These are phyloP conservation scores for Clamator glandarius DNA, from an alignment of 2,797 vertebrate species.

Conservation along the genomic window DNA sequence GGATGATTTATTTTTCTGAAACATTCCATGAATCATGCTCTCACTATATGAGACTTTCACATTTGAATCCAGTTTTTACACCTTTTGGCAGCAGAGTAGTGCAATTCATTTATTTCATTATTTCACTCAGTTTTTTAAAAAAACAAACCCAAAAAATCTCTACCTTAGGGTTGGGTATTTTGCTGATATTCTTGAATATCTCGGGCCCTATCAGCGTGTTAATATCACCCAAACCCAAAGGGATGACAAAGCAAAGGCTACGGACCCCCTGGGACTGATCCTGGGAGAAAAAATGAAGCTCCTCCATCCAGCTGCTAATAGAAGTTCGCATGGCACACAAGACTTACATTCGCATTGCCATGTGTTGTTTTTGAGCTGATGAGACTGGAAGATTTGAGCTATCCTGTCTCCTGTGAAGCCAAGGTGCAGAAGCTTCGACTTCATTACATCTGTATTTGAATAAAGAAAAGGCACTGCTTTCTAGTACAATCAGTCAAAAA, in stretches of 20 bases:
- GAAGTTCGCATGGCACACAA: not conserved
- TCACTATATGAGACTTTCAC: not conserved
- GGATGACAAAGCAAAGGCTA: not conserved
- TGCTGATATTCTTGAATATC: not conserved
- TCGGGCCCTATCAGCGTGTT: not conserved
- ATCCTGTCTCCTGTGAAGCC: not conserved
- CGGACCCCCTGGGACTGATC: not conserved
- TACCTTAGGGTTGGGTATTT: not conserved
- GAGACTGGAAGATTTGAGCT: not conserved
- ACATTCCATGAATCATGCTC: not conserved
- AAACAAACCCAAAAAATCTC: not conserved
- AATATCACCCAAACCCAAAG: not conserved
- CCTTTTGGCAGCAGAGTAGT: not conserved
- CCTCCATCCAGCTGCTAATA: not conserved
- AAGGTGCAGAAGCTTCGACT: not conserved
- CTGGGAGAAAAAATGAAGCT: not conserved
- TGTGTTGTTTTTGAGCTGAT: not conserved
- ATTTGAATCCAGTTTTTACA: not conserved
- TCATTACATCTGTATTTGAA: not conserved
- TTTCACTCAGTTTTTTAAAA: not conserved
- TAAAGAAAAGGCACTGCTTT: not conserved
- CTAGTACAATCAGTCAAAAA: not conserved
- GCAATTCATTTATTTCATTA: not conserved
- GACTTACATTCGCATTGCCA: accelerated
- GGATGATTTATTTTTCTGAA: not conserved